Evolutionary conservation across 2,113 vertebrate species (phyloP), one percentile per base, ranked within the genome.

Genomic region (Zingel zingel): DNA sequence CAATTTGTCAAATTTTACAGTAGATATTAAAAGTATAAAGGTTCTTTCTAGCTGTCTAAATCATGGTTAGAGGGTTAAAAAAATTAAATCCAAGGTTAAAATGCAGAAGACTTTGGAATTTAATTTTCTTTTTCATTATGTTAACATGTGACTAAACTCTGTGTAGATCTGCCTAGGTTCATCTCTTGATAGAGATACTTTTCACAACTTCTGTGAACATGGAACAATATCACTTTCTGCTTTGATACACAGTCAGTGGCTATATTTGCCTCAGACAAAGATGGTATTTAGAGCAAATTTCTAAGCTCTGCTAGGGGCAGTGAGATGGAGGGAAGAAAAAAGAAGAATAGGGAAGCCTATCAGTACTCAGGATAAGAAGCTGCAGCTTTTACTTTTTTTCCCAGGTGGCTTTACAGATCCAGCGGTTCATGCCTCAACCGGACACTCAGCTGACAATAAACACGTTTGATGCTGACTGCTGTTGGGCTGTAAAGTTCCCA

Each of bases 391-490:
- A 65, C 50, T 77, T 72, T 53, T 57, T 51, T 27, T 81, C 86
- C 91, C 91, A 67, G 64, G 85, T 88, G 90, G 78, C 76, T 77
- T 72, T 83, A 76, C 75, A 79, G 81, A 86, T 88, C 90, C 78
- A 80, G 86, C 47, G 18, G 88, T 91, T 94, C 90, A 69, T 81
- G 90, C 90, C 84, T 92, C 65, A 48, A 76, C 90, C 74, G 91
- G 94, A 94, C 94, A 88, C 72, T 88, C 88, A 73, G 83, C 93
- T 91, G 89, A 91, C 90, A 89, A 93, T 88, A 94, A 94, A 85
- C 89, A 91, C 90, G 88, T 94, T 93, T 94, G 92, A 94, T 94
- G 92, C 92, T 62, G 90, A 68, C 64, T 89, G 88, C 90, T 91
- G 89, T 88, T 88, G 88, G 91, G 91, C 88, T 94, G 74, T 86